Evolutionary conservation across 2,888 invertebrate species (phyloP), one percentile per base, ranked within the genome.

Genomic region (Trileptium ribeirensis): DNA sequence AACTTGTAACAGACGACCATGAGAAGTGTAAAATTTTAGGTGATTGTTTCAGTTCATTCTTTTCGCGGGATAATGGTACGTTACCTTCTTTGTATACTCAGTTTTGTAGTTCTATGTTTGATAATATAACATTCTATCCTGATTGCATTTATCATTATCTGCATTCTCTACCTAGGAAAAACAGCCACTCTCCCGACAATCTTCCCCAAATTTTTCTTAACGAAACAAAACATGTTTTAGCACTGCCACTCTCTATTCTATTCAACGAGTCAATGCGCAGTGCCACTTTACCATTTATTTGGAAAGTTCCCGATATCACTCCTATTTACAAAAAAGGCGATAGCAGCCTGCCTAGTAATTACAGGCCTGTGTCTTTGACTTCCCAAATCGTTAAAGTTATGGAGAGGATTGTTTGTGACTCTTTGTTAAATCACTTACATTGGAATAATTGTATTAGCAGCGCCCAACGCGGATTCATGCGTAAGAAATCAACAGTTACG

Each of bases 291-390:
- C 70, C 70, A 19, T 8, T 15, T 33, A 70, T 70, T 29, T 70
- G 70, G 70, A 33, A 33, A 70, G n/a, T n/a, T 19, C 8, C 70
- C 36, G 70, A 70, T 36, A 70, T 70, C n/a, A n/a, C n/a, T 70
- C 70, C 70, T 70, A 70, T 70, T 15, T 70, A 15, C 36, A 70
- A 70, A 31, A 70, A 70, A 36, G 70, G 70, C 33, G 70, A 70
- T 70, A 15, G 33, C 31, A 33, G 33, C 70, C 8, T 19, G 19
- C 19, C 70, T 19, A 15, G 8, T 33, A 70, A 70, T 31, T 70
- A 70, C n/a, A 70, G 70, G n/a, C 70, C 70, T n/a, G n/a, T 70
- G 3, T 70, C 70, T 15, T 70, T 70, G 33, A 70, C 70, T 36
- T 70, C 70, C 8, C 15, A 15, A 15, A 19, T 29, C 8, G 31